phyloP scores from a whole-genome alignment of 2,113 vertebrate species.

The Pteruthius melanotis region DNA sequence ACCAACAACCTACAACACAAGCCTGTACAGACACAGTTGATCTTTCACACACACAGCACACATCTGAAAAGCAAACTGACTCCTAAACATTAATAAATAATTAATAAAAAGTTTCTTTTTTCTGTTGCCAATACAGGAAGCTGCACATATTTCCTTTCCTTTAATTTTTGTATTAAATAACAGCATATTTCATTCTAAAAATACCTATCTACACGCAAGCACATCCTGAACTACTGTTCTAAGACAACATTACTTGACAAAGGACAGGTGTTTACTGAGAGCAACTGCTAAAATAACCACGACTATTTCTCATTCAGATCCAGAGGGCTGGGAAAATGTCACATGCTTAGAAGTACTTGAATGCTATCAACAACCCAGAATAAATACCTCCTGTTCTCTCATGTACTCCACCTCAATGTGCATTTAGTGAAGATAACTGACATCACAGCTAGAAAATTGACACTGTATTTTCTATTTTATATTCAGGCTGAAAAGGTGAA shows the following conservation, averaged over 20 bases:
- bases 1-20: not conserved
- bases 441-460: not conserved
- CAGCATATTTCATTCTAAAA: not conserved
- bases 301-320: not conserved
- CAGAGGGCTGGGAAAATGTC: not conserved
- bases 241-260: not conserved
- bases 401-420: accelerated
- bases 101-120: not conserved
- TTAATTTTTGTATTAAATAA: not conserved
- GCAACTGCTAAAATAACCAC: not conserved
- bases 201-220: not conserved
- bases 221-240: not conserved
- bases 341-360: not conserved
- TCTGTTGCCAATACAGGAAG: not conserved
- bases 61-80: not conserved
- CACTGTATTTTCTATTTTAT: not conserved
- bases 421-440: not conserved
- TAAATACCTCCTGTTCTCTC: not conserved
- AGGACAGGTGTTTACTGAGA: not conserved
- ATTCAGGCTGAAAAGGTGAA: not conserved
- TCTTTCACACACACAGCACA: not conserved
- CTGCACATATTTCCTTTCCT: not conserved
- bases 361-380: not conserved
- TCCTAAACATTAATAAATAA: not conserved
- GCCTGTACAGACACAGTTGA: not conserved